phyloP scores from a whole-genome alignment of 2,797 vertebrate species.

The Gallirallus australis region DNA sequence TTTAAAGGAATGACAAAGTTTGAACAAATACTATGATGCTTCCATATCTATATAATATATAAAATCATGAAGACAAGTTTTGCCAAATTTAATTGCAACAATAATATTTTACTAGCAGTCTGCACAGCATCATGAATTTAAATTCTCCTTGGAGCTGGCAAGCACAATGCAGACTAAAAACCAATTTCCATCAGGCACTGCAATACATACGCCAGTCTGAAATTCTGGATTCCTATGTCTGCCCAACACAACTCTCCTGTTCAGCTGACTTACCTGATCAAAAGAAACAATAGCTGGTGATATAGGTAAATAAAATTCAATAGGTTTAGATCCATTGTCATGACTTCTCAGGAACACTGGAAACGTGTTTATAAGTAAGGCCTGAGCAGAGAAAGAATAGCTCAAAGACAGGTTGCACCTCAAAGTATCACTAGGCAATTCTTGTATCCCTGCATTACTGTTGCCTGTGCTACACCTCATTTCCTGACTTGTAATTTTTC shows the following conservation, averaged over 20 bases:
- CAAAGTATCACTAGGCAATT: background rate
- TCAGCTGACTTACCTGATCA: background rate
- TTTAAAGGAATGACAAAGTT: background rate
- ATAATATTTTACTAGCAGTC: background rate
- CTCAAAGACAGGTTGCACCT: background rate
- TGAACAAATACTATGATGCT: background rate
- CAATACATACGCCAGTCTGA: background rate
- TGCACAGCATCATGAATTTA: background rate
- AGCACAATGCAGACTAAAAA: background rate
- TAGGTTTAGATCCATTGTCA: background rate
- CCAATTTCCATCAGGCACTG: background rate
- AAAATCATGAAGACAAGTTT: background rate
- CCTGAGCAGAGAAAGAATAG: background rate
- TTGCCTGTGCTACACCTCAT: background rate
- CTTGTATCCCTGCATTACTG: fast-evolving
- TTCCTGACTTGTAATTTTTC: background rate
- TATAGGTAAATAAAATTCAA: background rate
- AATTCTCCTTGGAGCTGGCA: background rate
- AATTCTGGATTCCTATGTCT: background rate
- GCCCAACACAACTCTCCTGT: background rate
- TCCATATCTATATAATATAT: background rate
- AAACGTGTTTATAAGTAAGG: background rate
- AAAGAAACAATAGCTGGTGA: background rate
- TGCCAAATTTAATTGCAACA: background rate
- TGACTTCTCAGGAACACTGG: background rate